phyloP scores from a whole-genome alignment of 2,113 vertebrate species.

The Anolis carolinensis region DNA sequence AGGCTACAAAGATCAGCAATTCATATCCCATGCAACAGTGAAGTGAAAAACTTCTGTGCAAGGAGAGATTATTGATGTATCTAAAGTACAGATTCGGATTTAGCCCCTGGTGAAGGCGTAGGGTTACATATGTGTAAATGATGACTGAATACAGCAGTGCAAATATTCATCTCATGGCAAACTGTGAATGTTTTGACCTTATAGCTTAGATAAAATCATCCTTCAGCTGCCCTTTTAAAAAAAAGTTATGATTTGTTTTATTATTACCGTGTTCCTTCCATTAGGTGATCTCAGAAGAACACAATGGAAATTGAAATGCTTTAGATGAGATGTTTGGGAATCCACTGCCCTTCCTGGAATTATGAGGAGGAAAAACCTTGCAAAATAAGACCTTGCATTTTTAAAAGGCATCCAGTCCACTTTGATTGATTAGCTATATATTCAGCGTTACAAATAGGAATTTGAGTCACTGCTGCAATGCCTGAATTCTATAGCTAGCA shows the following conservation, averaged over 20 bases:
- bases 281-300: constrained; percentile 24
- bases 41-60: background rate
- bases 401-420: background rate
- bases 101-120: background rate
- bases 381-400: constrained; percentile 20
- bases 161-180: constrained; percentile 5
- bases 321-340: background rate
- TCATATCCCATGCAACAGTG: constrained; percentile 27
- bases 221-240: background rate
- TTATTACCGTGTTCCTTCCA: constrained; percentile 1
- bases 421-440: background rate
- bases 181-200: constrained; percentile 1
- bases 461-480: background rate
- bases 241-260: background rate
- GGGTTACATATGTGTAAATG: background rate
- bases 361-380: background rate
- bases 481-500: background rate
- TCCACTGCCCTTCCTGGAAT: background rate
- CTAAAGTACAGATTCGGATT: background rate
- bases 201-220: constrained; percentile 9
- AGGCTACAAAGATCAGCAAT: constrained; percentile 43
- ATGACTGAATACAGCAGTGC: background rate
- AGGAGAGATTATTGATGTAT: background rate
- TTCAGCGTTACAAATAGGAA: background rate
- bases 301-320: constrained; percentile 17